Conservation (phyloP, 37 sponge, comb jelly and placozoan species). For the Haliclona indistincta region DNA sequence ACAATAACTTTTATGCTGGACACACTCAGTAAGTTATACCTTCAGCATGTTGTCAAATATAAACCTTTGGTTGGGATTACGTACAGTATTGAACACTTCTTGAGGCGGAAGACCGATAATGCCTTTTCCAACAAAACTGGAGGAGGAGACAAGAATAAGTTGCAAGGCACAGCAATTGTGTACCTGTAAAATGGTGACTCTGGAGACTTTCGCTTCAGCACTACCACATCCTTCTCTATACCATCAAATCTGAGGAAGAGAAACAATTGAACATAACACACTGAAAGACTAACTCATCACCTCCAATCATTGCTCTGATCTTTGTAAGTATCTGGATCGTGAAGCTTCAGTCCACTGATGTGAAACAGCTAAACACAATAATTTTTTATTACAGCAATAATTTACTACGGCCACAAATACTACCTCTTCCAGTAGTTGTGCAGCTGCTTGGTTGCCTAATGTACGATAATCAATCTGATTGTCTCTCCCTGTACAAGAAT, state of each 20-base stretch:
- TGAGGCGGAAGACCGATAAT: constrained; percentile 63
- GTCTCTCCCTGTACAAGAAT: constrained; percentile 24
- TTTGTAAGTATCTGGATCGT: constrained; percentile 39
- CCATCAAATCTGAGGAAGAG: constrained; percentile 26
- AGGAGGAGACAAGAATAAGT: constrained; percentile 1
- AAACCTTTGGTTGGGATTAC: constrained; percentile 68
- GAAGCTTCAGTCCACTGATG: constrained; percentile 36
- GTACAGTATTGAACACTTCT: constrained; percentile 51
- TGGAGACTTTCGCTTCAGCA: constrained; percentile 53
- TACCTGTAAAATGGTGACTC: constrained; percentile 53
- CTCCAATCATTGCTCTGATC: constrained; percentile 60
- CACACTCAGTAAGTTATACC: too few species aligned
- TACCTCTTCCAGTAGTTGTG: constrained; percentile 72
- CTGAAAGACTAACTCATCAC: constrained; percentile 16
- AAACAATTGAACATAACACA: background rate
- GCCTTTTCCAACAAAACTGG: constrained; percentile 75
- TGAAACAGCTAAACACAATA: constrained; percentile 40
- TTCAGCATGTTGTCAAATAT: constrained; percentile 84
- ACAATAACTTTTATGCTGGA: background rate
- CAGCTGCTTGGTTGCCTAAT: constrained; percentile 78
- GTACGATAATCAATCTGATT: constrained; percentile 69
- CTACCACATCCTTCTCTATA: constrained; percentile 62
- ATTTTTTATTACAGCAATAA: background rate
- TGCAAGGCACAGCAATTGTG: background rate
- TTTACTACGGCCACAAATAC: background rate